Conservation (phyloP, 1,140 invertebrate species). For the Lordiphosa collinella region DNA sequence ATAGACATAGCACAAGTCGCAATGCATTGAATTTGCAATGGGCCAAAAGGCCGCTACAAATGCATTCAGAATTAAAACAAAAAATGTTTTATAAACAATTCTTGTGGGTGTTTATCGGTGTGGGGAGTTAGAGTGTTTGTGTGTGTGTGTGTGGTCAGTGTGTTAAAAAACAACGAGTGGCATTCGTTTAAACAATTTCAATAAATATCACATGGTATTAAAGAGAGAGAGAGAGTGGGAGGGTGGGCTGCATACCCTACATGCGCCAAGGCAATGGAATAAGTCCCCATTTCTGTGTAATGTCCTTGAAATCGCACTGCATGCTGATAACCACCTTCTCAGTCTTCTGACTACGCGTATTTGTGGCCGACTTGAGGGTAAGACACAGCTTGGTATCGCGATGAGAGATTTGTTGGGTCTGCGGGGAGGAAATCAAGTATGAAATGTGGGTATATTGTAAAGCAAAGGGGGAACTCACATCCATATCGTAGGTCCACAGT, state of each 20-base stretch:
- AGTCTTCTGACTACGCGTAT: slow-evolving; percentile 41
- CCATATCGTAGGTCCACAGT: slow-evolving; percentile 75
- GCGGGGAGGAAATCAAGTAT: too few relatives aligned
- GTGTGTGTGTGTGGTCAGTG: slow-evolving; percentile 15
- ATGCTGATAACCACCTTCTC: slow-evolving; percentile 70
- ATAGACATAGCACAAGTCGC: slow-evolving; percentile 59
- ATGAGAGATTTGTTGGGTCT: slow-evolving; percentile 78
- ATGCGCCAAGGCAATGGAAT: slow-evolving; percentile 76
- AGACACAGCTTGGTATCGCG: slow-evolving; percentile 62
- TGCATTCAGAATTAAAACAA: slow-evolving; percentile 19
- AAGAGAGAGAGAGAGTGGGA: slow-evolving; percentile 44
- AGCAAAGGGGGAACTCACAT: too few relatives aligned
- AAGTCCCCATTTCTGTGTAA: slow-evolving; percentile 76
- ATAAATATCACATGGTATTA: slow-evolving; percentile 75
- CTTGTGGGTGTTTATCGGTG: slow-evolving; percentile 57
- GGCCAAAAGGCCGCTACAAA: slow-evolving; percentile 23
- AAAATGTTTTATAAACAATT: slow-evolving; percentile 63
- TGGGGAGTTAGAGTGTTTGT: slow-evolving; percentile 1
- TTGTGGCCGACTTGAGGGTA: slow-evolving; percentile 63
- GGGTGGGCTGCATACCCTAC: slow-evolving; percentile 25
- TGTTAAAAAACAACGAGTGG: slow-evolving; percentile 39
- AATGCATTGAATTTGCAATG: slow-evolving; percentile 20
- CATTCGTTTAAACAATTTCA: slow-evolving; percentile 59
- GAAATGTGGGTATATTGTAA: too few relatives aligned
- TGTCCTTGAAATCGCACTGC: slow-evolving; percentile 68